Conservation (phyloP, 2,797 vertebrate species). For the Girardinus metallicus region DNA sequence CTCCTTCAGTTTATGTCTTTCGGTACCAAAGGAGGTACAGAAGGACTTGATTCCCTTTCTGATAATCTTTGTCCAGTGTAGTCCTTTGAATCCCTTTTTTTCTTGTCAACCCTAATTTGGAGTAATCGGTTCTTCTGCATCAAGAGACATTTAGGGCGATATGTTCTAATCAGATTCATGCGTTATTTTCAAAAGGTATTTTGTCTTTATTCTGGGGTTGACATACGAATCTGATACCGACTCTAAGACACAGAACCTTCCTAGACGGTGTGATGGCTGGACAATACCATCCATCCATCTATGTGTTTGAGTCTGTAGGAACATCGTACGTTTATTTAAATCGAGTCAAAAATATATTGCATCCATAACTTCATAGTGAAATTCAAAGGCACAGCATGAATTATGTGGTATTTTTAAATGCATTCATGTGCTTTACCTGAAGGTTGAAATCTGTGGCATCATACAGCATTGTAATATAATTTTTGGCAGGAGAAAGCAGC, state of each 20-base stretch:
- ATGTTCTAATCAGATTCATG: neutral
- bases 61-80: too few relatives aligned
- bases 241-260: neutral
- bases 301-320: neutral
- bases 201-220: neutral
- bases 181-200: neutral
- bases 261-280: neutral
- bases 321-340: neutral
- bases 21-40: too few relatives aligned
- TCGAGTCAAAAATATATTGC: neutral
- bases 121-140: neutral
- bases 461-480: neutral
- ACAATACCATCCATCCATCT: neutral
- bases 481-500: slow-evolving; percentile 14
- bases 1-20: too few relatives aligned
- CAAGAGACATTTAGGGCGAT: neutral
- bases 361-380: neutral
- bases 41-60: too few relatives aligned
- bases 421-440: neutral
- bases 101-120: neutral
- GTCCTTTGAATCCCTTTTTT: too few relatives aligned
- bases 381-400: neutral
- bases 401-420: slow-evolving; percentile 2
- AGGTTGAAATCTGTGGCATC: neutral
- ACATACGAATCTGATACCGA: neutral